Evolutionary conservation across 2,888 invertebrate species (phyloP).

Genomic region (Anthophora plumipes): DNA sequence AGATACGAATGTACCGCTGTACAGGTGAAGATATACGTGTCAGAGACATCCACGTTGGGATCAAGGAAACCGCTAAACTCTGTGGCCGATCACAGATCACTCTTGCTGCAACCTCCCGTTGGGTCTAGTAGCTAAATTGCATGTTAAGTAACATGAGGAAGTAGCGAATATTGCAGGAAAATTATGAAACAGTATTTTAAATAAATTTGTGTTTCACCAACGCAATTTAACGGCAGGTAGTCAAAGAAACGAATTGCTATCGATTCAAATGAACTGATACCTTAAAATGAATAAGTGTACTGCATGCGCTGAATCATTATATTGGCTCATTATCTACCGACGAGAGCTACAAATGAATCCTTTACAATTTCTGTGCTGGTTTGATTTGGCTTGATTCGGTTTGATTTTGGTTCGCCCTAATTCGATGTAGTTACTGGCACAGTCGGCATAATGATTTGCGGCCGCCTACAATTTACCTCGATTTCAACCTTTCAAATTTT

Average conservation of each 20-base stretch:
- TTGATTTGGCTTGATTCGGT: constrained; percentile 74
- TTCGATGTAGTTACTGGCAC: constrained; percentile 72
- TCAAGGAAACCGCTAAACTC: constrained; percentile 61
- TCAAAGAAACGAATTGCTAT: too few relatives aligned
- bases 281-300: constrained; percentile 14
- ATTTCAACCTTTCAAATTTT: constrained; percentile 33
- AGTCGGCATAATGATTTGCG: constrained; percentile 66
- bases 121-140: constrained; percentile 29
- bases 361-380: constrained; percentile 69
- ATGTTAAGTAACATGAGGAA: not conserved
- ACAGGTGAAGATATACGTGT: constrained; percentile 67
- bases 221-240: too few relatives aligned
- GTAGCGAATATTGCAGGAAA: not conserved
- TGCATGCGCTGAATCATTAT: constrained; percentile 39
- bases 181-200: not conserved
- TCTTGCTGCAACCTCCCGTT: constrained; percentile 26
- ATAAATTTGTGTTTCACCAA: too few relatives aligned
- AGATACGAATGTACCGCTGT: constrained; percentile 61
- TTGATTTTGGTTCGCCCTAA: constrained; percentile 78
- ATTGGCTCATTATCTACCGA: constrained; percentile 64
- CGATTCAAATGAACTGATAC: constrained; percentile 17
- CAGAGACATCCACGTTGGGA: constrained; percentile 58
- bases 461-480: constrained; percentile 36
- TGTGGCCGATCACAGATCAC: constrained; percentile 61
- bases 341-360: constrained; percentile 43